A percentile compares a stretch with the other conserved stretches of the same genome.
These are phyloP conservation scores for Equus przewalskii DNA, from an alignment of 2,113 vertebrate genomes.

Conservation along the genomic window DNA sequence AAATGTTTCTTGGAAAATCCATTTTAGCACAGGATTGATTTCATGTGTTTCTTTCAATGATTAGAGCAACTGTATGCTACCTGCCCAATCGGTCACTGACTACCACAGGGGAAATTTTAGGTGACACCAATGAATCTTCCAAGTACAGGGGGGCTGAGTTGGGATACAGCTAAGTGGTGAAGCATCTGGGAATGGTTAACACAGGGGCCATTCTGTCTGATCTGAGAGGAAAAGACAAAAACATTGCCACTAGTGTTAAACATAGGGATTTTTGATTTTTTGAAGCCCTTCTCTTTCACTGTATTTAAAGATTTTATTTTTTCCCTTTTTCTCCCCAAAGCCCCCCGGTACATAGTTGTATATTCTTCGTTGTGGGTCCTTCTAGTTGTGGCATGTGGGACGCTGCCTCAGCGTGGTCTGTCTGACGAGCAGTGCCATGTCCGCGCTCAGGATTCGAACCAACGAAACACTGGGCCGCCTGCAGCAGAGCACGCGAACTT, in stretches of 20 bases:
- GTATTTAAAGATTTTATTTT: neutral
- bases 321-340: too few relatives aligned
- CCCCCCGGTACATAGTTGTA: too few relatives aligned
- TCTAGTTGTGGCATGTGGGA: too few relatives aligned
- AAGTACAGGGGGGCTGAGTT: conserved; percentile 55
- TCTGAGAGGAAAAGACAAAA: conserved; percentile 61
- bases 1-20: conserved; percentile 32
- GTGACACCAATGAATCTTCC: neutral
- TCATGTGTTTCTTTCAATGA: neutral
- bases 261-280: neutral
- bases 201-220: neutral
- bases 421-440: too few relatives aligned
- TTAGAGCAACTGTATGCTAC: neutral
- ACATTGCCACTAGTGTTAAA: neutral
- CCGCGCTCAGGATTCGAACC: too few relatives aligned
- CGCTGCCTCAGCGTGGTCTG: too few relatives aligned
- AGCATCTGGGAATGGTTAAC: conserved; percentile 59
- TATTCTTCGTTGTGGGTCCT: too few relatives aligned
- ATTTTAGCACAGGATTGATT: conserved; percentile 35
- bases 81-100: conserved; percentile 51
- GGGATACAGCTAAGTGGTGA: conserved; percentile 52
- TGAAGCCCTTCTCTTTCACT: neutral
- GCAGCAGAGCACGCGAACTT: too few relatives aligned
- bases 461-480: too few relatives aligned
- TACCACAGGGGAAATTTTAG: conserved; percentile 65